Base-by-base conservation (phyloP, 2,888 invertebrate genomes). In the Thymelicus acteon region DNA sequence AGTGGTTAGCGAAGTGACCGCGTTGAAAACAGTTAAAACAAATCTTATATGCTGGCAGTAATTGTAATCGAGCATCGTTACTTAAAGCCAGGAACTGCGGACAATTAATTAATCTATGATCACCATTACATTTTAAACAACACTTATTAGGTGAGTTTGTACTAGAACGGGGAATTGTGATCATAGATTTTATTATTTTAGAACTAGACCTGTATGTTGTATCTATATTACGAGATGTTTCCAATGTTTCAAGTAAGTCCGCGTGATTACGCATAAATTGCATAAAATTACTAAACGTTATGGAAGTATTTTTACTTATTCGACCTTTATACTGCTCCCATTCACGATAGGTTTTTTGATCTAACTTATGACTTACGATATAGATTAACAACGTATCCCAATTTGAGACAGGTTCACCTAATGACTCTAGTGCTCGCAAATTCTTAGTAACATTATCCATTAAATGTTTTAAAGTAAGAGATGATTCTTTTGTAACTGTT, bases 321-420 rank as follows among this genome's bases (percentile, higher is more conserved):
- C 47, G 47, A 52, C 75, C 73, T 66, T 78, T 78, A 60, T 19
- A 71, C 58, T 78, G 75, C 40, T 80, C 79, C 77, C 78, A 80
- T 31, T 78, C 75, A 60, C 79, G 76, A 37, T 64, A 75, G 0
- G 78, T 76, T 19, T 74, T 77, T 12, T 39, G 19, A 65, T 80
- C 79, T 58, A 79, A 58, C 71, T 78, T 80, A 7, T 60, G 71
- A 19, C 74, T 75, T 5, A 80, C 49, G 10, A 79, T 76, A 57
- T 80, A 72, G 65, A 81, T 79, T 0, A 80, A 44, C 6, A 78
- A 67, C 8, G 70, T 70, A n/a, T 64, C 64, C 70, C 10, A 64
- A n/a, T 48, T 31, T 6, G 24, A 5, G 6, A 54, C 54, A 31
- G 64, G 54, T n/a, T 65, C 65, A n/a, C 65, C 57, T 57, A 65